These are phyloP conservation scores for Pachypsylla venusta DNA, from an alignment of 1,140 invertebrate species.

Conservation along the genomic window DNA sequence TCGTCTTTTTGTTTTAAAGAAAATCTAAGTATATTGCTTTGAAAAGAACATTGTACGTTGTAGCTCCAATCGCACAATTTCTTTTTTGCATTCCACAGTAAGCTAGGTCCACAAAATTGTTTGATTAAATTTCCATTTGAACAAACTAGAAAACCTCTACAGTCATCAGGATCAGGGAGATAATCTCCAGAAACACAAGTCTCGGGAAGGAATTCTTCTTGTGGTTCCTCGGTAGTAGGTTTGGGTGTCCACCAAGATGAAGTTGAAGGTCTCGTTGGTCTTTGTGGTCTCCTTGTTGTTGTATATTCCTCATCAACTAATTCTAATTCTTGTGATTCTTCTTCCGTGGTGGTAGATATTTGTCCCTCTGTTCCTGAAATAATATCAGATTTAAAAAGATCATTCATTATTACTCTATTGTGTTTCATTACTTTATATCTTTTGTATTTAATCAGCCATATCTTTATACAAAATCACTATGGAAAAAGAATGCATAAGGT, in stretches of 20 bases:
- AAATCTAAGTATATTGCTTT: constrained; percentile 3
- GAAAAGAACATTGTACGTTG: constrained; percentile 30
- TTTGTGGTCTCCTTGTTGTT: background rate
- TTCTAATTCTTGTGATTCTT: constrained; percentile 4
- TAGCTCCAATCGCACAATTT: constrained; percentile 53
- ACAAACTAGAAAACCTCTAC: constrained; percentile 51
- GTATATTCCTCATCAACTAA: background rate
- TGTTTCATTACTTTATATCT: no score
- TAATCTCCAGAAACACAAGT: constrained; percentile 35
- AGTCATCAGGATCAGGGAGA: constrained; percentile 39
- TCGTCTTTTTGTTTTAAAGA: constrained; percentile 4
- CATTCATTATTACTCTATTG: no score
- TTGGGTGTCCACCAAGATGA: constrained; percentile 1
- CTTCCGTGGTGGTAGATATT: background rate
- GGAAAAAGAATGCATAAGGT: no score
- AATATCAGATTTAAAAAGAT: no score
- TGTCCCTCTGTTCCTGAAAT: background rate
- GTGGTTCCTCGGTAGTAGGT: background rate
- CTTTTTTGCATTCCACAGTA: constrained; percentile 45
- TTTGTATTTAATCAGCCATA: no score
- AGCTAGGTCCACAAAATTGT: constrained; percentile 49
- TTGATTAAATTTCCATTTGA: constrained; percentile 45
- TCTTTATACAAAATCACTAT: no score
- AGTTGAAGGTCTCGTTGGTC: background rate
- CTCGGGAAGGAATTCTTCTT: constrained; percentile 9